Percentiles rank a stretch among this genome's conserved stretches.
phyloP scores from a whole-genome alignment of 2,113 vertebrate genomes.

The Atlantisia rogersi region DNA sequence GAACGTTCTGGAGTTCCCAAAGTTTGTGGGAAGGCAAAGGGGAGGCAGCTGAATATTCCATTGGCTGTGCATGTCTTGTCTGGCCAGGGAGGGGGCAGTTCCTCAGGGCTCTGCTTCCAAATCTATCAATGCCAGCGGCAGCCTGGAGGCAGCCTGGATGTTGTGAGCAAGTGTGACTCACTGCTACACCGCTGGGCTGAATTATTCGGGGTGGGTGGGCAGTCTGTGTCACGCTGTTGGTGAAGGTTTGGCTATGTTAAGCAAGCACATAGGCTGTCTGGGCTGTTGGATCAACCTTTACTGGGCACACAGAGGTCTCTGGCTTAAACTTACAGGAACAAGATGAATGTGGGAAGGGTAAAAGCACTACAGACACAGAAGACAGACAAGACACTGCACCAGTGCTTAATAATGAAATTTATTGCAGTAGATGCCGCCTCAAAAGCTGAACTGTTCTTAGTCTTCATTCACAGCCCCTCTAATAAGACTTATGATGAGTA shows the following conservation, averaged over 20 bases:
- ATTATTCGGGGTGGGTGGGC: neutral
- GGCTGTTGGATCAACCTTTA: neutral
- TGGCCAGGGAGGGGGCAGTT: neutral
- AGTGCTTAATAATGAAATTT: neutral
- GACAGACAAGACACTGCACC: neutral
- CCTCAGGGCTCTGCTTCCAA: neutral
- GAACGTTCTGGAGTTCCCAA: neutral
- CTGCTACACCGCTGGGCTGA: neutral
- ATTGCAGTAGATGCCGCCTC: neutral
- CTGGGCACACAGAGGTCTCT: neutral
- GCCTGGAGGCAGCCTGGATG: slow-evolving; percentile 13
- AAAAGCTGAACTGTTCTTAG: neutral
- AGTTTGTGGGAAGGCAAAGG: neutral
- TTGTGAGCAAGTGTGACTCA: slow-evolving; percentile 8
- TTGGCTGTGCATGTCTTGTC: neutral
- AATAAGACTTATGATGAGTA: neutral
- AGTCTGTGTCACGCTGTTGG: neutral
- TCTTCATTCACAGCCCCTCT: neutral
- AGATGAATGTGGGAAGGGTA: neutral
- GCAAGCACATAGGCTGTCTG: neutral
- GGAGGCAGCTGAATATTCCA: neutral
- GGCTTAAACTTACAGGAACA: neutral
- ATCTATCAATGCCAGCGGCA: neutral
- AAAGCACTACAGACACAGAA: neutral
- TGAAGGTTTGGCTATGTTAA: neutral